These are phyloP conservation scores for Crocodylus rhombifer DNA, from an alignment of 2,797 vertebrate genomes.

Conservation along the genomic window DNA sequence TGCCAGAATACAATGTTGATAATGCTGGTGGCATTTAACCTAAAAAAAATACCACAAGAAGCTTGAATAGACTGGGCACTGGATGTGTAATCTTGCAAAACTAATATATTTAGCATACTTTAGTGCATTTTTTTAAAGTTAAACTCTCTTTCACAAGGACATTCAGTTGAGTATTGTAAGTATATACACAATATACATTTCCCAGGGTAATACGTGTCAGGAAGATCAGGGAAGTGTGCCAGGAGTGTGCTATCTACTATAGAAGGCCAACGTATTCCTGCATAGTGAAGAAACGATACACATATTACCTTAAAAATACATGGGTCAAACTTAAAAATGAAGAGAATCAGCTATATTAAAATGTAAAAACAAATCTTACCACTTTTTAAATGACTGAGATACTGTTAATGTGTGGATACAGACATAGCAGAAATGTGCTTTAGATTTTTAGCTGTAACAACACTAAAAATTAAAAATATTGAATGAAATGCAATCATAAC, in stretches of 20 bases:
- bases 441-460: not conserved
- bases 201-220: not conserved
- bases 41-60: not conserved
- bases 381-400: constrained; percentile 29
- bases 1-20: not conserved
- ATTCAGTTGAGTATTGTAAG: constrained; percentile 23
- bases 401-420: constrained; percentile 38
- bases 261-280: not conserved
- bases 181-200: not conserved
- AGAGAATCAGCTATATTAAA: constrained; percentile 28
- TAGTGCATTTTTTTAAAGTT: not conserved
- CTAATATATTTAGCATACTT: not conserved
- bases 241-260: constrained; percentile 7
- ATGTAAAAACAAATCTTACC: not conserved
- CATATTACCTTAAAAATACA: not conserved
- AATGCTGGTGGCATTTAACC: not conserved
- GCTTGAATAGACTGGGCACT: not conserved
- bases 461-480: constrained; percentile 28
- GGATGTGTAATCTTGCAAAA: not conserved
- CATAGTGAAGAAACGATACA: not conserved
- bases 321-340: not conserved
- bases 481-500: not conserved
- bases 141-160: constrained; percentile 38
- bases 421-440: constrained; percentile 21
- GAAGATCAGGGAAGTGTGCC: not conserved